These are phyloP conservation scores for Morelia viridis DNA, from an alignment of 2,797 vertebrate species.

Conservation along the genomic window DNA sequence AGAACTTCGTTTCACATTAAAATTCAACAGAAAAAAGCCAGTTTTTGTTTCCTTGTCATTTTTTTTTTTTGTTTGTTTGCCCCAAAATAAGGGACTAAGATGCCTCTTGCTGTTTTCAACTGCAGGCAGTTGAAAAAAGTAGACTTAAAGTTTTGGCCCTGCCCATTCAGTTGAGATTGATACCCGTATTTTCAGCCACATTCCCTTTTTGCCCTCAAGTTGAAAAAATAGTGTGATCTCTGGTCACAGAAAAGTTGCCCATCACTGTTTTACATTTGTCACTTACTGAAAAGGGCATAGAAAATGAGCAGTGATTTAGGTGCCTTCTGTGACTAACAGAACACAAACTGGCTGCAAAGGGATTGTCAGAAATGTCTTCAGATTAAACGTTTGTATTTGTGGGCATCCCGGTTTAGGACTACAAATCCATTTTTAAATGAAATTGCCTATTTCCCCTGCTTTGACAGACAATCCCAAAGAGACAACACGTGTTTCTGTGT, in stretches of 20 bases:
- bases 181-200: not conserved
- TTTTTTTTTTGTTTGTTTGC: not conserved
- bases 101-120: not conserved
- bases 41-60: not conserved
- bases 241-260: not conserved
- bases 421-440: not conserved
- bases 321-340: not conserved
- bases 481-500: slow-evolving; percentile 89
- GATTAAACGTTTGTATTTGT: not conserved
- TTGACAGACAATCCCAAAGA: slow-evolving; percentile 89
- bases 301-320: not conserved
- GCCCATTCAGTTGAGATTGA: not conserved
- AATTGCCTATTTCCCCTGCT: slow-evolving; percentile 33
- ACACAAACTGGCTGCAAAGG: not conserved
- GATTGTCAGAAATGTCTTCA: not conserved
- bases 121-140: not conserved
- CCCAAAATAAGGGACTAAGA: not conserved
- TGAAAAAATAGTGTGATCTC: not conserved
- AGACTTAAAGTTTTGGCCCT: not conserved
- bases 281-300: not conserved
- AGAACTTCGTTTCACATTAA: too few species aligned
- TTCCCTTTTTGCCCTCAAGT: not conserved
- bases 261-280: not conserved
- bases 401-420: not conserved
- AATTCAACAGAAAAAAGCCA: too few species aligned